A percentile compares a stretch with the other conserved stretches of the same genome.
Evolutionary conservation across 2,797 vertebrate species (phyloP).

Genomic region (Sitta carolinensis): DNA sequence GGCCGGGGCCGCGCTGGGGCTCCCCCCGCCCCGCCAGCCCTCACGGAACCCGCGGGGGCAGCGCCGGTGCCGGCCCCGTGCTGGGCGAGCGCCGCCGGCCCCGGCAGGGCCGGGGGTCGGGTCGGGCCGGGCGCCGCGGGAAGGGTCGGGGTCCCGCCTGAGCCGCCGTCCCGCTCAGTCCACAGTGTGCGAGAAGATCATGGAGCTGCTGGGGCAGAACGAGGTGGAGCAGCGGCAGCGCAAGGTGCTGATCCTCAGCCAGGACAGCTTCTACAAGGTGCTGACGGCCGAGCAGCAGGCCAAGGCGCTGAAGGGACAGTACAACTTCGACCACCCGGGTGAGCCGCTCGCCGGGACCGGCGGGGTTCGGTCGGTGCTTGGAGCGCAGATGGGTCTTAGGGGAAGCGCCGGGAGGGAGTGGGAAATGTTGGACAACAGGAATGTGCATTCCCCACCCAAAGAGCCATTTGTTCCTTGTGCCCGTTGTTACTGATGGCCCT

Average conservation of each 20-base stretch:
- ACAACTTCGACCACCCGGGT: constrained; percentile 97
- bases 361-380: not conserved
- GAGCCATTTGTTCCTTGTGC: not conserved
- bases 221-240: constrained; percentile 92
- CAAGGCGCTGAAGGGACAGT: constrained; percentile 92
- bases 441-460: not conserved
- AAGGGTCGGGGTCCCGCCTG: not conserved
- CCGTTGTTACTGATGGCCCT: not conserved
- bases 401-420: not conserved
- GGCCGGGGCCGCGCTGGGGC: not conserved
- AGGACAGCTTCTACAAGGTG: constrained; percentile 93
- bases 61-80: not conserved
- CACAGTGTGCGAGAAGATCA: constrained; percentile 98
- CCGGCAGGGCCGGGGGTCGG: not conserved
- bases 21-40: not conserved
- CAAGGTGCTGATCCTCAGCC: constrained; percentile 92
- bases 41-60: not conserved
- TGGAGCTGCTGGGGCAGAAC: constrained; percentile 96
- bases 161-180: constrained; percentile 76
- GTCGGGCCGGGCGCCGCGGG: not conserved
- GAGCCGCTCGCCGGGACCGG: not conserved
- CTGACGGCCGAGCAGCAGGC: constrained; percentile 91
- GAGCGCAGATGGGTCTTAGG: rapidly evolving
- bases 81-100: not conserved
- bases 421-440: not conserved